Base-by-base conservation (phyloP, 2,113 vertebrate genomes). In the Lipotes vexillifer region DNA sequence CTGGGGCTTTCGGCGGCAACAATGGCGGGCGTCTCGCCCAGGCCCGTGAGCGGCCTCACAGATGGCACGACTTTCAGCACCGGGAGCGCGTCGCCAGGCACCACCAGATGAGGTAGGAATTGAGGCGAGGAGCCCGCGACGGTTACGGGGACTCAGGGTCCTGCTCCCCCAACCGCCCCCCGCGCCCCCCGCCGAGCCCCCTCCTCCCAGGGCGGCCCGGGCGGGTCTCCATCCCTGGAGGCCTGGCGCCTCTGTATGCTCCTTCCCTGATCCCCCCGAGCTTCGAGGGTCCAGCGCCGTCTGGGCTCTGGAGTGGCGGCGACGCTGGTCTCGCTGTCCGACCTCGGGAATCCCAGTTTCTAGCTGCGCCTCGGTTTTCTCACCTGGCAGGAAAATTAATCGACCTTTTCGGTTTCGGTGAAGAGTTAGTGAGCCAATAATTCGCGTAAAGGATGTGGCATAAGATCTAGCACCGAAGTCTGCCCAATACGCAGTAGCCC, bases 1-100 rank as follows among this genome's bases (percentile, higher is more conserved):
- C 4, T 8, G 13, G 61, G 52, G 41, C 33, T 44, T 23, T 14
- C 46, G 33, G 15, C 41, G 5, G 66, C 23, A 10, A 25, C 91
- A 0, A 10, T 23, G 72, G 44, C 27, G 99, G 99, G 99, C 99
- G 49, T 99, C 99, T 92, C 99, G 99, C 96, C 99, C 98, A 41
- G 99, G 99, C 93, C 99, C 99, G 31, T 99, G 99, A 85, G 99
- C 99, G 14, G 12, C 98, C 1, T 99, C 75, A 99, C 99, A 0
- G 99, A 99, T 31, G 99, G 99, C 97, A 99, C 84, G 99, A 99
- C 98, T 99, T 98, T 84, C 98, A 99, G 98, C 99, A 99, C 98
- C 99, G 99, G 71, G 99, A 99, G 98, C 98, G 99, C 3, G 99
- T 99, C 17, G 99, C 99, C 29, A 98, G 98, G 36, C 99, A 99